phyloP scores from a whole-genome alignment of 1,140 invertebrate species.

The Hesperophylax magnus region DNA sequence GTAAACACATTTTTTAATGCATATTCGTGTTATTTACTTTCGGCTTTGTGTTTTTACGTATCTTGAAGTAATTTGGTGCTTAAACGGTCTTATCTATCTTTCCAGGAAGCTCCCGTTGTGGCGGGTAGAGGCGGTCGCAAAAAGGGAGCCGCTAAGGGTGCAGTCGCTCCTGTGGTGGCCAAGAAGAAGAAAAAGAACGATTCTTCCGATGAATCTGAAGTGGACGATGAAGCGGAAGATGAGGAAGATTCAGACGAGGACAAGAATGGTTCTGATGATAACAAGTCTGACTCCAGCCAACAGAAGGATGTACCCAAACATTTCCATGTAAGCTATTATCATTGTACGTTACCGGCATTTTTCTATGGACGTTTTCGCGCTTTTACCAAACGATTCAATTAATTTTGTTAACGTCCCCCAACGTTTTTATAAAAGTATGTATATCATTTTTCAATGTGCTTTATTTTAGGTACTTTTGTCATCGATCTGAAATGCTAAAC shows the following conservation, averaged over 20 bases:
- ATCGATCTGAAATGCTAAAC: too few species aligned
- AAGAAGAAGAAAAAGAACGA: conserved; percentile 55
- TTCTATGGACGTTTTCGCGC: too few species aligned
- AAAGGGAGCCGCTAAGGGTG: conserved; percentile 30
- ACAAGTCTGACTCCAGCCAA: conserved; percentile 70
- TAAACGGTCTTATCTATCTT: conserved; percentile 1
- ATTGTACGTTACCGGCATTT: background rate
- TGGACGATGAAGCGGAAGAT: conserved; percentile 65
- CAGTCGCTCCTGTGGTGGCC: conserved; percentile 14
- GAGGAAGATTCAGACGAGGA: conserved; percentile 63
- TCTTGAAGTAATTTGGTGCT: background rate
- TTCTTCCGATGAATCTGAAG: conserved; percentile 63
- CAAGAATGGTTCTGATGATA: conserved; percentile 70
- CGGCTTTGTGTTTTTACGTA: background rate
- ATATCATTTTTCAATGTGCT: too few species aligned
- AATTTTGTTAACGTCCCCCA: too few species aligned
- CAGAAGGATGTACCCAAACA: conserved; percentile 71
- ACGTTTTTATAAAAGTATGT: too few species aligned
- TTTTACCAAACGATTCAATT: too few species aligned
- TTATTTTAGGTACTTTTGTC: too few species aligned
- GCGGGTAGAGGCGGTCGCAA: conserved; percentile 13
- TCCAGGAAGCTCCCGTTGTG: conserved; percentile 13
- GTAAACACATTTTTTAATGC: conserved; percentile 59
- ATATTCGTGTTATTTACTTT: conserved; percentile 2
- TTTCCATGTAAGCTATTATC: conserved; percentile 65